Base-by-base conservation (phyloP, 2,888 invertebrate genomes). In the Xanthorhoe spadicearia region DNA sequence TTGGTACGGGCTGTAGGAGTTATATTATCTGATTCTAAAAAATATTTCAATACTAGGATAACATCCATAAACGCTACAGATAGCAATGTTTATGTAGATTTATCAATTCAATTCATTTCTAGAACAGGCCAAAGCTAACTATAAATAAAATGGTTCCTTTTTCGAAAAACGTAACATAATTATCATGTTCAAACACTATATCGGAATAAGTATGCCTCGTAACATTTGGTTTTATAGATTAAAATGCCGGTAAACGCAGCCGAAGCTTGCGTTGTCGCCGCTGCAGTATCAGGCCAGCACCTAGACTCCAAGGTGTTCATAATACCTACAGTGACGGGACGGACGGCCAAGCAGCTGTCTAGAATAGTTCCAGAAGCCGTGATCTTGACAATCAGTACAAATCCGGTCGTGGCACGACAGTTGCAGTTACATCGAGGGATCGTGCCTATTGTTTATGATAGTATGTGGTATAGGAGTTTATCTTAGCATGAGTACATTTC, bases 371-470 rank as follows among this genome's bases (percentile, higher is more conserved):
- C 79, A 0, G 68, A 74, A 4, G 58, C 74, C 5, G 46, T 77
- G 7, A 76, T 83, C 23, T 3, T 84, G 6, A 64, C 81, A 0
- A 66, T 84, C 61, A 77, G 75, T 32, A 68, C 74, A 0, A 74
- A 73, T 49, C 64, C 70, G 4, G 19, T 13, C 0, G 93, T 95
- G 1, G 94, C 95, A 0, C 85, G 94, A 54, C 94, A 94, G 66
- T 73, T 95, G 64, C 94, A 94, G 49, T 52, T 93, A 1, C 88
- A 82, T 75, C 80, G 85, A 67, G 88, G 87, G 1, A 74, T 93
- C 1, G 78, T 87, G 48, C 83, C 93, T 0, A 68, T 93, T 13
- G 76, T 89, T 23, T 93, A 88, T 79, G 87, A 89, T 56, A 92
- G 68, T 83, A 81, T 63, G 78, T 80, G 32, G 32, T 32, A 6